Evolutionary conservation across 2,113 vertebrate genomes (phyloP), one percentile per base, ranked within the genome.

Genomic region (Oxygymnocypris stewartii): DNA sequence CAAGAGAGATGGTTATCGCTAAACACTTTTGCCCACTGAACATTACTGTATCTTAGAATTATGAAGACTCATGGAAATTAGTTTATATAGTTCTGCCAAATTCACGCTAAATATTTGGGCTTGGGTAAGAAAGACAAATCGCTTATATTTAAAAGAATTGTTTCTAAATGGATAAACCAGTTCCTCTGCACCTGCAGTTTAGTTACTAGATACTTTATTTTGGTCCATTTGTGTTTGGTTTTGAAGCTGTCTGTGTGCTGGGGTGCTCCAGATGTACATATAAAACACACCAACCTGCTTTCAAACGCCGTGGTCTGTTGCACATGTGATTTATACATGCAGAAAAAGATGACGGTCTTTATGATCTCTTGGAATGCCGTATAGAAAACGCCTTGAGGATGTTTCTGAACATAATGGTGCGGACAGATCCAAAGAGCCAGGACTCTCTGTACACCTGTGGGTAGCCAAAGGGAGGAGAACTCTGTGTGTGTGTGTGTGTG

Each of bases 401-500:
- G 25, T 82, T n/a, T 82, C 81, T 82, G 42, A 51, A 71, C 47
- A 82, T 71, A 71, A 82, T 82, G 28, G 44, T 35, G 28, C 1
- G 63, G 44, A 82, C 44, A 71, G 81, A 14, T 35, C 31, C 44
- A 71, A 71, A 82, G 65, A 69, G 59, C 4, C 79, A 65, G 42
- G 59, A 67, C n/a, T 44, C 47, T 82, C 79, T 65, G 79, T 82
- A 67, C 79, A 81, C 79, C 79, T 81, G 57, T 65, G 79, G 14
- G 23, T 28, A 81, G 79, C 79, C 79, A 81, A 81, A 47, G 79
- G 79, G 79, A 65, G 59, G 79, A 42, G 54, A 61, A 20, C 51
- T 88, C 82, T 86, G 37, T 42, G 13, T 42, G 37, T 82, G 88
- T 35, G 63, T 65, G 88, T 82, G 4, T 63, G n/a, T 65, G 28